A percentile compares a stretch with the other conserved stretches of the same genome.
phyloP scores from a whole-genome alignment of 2,797 vertebrate species.

The Pseudochirops corinnae region DNA sequence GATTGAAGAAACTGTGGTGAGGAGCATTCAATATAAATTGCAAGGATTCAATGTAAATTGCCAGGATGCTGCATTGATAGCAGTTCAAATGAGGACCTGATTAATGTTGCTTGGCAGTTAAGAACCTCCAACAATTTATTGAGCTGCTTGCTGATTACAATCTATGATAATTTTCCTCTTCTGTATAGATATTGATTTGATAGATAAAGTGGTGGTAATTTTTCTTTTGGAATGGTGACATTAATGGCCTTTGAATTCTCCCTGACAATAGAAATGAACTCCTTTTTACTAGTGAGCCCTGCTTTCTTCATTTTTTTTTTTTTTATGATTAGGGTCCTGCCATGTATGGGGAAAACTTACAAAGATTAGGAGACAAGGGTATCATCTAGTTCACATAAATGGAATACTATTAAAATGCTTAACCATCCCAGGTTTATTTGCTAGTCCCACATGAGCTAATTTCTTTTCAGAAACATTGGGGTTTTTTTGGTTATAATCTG shows the following conservation, averaged over 20 bases:
- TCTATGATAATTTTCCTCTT: constrained; percentile 60
- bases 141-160: constrained; percentile 63
- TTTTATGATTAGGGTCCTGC: neutral
- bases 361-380: neutral
- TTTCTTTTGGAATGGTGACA: constrained; percentile 64
- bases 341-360: neutral
- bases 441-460: neutral
- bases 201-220: constrained; percentile 67
- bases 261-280: constrained; percentile 47
- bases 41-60: constrained; percentile 50
- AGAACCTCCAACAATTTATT: constrained; percentile 60
- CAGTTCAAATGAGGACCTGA: constrained; percentile 69
- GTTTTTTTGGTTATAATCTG: neutral
- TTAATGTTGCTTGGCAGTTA: constrained; percentile 58
- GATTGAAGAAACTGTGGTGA: constrained; percentile 45
- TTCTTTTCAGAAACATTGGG: neutral
- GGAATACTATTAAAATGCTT: neutral
- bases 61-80: constrained; percentile 47
- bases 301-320: constrained; percentile 17
- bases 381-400: neutral
- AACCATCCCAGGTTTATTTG: neutral
- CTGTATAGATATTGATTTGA: constrained; percentile 67
- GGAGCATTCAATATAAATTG: constrained; percentile 52
- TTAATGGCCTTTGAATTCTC: constrained; percentile 62
- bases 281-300: constrained; percentile 49